Evolutionary conservation across 2,113 vertebrate species (phyloP).

Genomic region (Scatophagus argus): DNA sequence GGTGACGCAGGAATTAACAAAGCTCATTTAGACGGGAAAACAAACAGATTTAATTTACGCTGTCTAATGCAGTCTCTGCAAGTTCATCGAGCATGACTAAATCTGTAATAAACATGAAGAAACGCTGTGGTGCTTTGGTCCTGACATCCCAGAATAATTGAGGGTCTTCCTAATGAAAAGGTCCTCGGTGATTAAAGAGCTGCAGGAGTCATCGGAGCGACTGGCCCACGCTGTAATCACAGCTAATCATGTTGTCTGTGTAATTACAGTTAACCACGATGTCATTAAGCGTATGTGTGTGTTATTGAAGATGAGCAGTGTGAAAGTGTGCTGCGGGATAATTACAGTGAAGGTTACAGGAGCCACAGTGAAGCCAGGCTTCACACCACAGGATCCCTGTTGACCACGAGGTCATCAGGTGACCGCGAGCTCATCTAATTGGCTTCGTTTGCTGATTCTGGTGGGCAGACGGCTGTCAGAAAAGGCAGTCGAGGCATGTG

Average conservation of each 20-base stretch:
- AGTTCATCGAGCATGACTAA: not conserved
- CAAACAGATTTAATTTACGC: not conserved
- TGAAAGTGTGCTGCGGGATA: not conserved
- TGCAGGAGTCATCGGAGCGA: slow-evolving; percentile 14
- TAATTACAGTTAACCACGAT: slow-evolving; percentile 28
- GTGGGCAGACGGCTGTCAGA: not conserved
- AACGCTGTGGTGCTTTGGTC: not conserved
- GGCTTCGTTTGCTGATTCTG: slow-evolving; percentile 19
- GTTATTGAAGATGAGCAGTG: slow-evolving; percentile 4
- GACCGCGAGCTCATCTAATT: slow-evolving; percentile 32
- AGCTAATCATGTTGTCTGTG: slow-evolving; percentile 23
- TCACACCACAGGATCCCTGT: not conserved
- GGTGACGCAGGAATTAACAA: not conserved
- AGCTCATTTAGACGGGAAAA: not conserved
- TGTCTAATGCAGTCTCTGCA: not conserved
- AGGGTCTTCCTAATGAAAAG: slow-evolving; percentile 29
- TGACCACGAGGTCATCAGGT: slow-evolving; percentile 9
- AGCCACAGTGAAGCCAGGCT: not conserved
- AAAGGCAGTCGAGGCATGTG: slow-evolving; percentile 1
- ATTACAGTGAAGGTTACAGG: slow-evolving; percentile 30
- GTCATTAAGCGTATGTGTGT: slow-evolving; percentile 10
- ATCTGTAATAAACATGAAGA: slow-evolving; percentile 2
- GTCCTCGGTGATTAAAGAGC: slow-evolving; percentile 22
- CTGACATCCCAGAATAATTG: slow-evolving; percentile 26
- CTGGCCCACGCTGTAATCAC: slow-evolving; percentile 24